Evolutionary conservation across 1,140 invertebrate genomes (phyloP), one percentile per base, ranked within the genome.

Genomic region (Drosophila tristis): DNA sequence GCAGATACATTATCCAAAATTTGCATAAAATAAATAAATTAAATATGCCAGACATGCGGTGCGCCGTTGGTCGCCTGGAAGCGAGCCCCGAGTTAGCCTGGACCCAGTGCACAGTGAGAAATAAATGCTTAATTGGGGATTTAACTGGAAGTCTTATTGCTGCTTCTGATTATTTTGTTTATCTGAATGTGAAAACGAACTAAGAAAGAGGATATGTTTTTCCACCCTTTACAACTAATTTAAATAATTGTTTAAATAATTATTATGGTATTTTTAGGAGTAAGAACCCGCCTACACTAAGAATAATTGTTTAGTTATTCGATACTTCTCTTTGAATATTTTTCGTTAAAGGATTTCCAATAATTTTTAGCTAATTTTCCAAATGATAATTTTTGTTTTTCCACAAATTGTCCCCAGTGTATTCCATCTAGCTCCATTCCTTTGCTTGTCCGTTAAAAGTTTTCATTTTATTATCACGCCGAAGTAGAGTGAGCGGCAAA

Each of bases 11-110:
- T 91, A 91, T 91, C 89, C 80, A 57, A 91, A 91, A 91, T 91
- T 91, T 91, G 89, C 89, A 91, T 91, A 91, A 91, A 91, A 91
- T 91, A 91, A 91, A 91, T 91, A 91, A 91, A 91, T 91, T 91
- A 91, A 91, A 84, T 91, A 91, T 91, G 84, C 89, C 89, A 91
- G 89, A 91, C 89, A 91, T 91, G 89, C 89, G 89, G 89, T 89
- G 84, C 79, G 78, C 78, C 74, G 72, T 79, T 85, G 80, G 80
- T 73, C 80, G 75, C 60, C 64, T 50, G 31, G 16, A 74, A 57
- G 50, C 63, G 72, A 43, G 55, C n/a, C 43, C 43, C 23, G 53
- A 54, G 81, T 68, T 80, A 42, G 64, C 59, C 76, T 44, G 66
- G 11, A 45, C 23, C 11, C 44, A 44, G 8, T 25, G 16, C 71